A percentile compares a stretch with the other conserved stretches of the same genome.
phyloP scores from a whole-genome alignment of 1,140 invertebrate species.

The Cotesia chilonis region DNA sequence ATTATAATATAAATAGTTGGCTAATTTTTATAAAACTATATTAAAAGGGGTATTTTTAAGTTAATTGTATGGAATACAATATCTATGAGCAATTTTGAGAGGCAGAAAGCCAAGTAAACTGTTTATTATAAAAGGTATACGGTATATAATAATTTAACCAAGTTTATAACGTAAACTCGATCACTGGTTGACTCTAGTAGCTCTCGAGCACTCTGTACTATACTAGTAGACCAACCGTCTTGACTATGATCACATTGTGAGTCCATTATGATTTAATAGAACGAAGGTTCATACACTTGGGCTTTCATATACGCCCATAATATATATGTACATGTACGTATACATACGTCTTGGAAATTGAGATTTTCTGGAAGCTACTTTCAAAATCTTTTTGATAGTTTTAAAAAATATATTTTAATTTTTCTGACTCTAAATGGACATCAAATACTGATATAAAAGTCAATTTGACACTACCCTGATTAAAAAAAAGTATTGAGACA shows the following conservation, averaged over 20 bases:
- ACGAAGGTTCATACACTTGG: slow-evolving; percentile 46
- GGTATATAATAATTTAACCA: background rate
- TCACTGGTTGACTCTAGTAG: slow-evolving; percentile 7
- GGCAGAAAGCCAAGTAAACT: background rate
- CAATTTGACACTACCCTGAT: no score
- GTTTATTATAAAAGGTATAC: background rate
- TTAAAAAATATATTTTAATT: no score
- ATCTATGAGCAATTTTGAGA: background rate
- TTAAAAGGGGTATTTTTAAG: no score
- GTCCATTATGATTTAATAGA: slow-evolving; percentile 59
- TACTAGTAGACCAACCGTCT: slow-evolving; percentile 28
- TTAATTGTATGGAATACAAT: no score
- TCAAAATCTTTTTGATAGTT: no score
- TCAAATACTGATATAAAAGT: no score
- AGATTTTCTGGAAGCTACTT: no score
- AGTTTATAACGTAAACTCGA: slow-evolving; percentile 12
- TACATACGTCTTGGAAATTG: background rate
- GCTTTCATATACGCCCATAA: slow-evolving; percentile 47
- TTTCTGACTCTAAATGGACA: no score
- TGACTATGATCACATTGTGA: slow-evolving; percentile 37
- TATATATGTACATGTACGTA: background rate
- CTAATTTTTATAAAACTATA: no score
- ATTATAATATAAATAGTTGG: no score
- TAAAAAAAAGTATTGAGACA: no score
- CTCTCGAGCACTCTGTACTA: slow-evolving; percentile 19